Conservation (phyloP, 2,888 invertebrate species). For the Cynaeus angustus region DNA sequence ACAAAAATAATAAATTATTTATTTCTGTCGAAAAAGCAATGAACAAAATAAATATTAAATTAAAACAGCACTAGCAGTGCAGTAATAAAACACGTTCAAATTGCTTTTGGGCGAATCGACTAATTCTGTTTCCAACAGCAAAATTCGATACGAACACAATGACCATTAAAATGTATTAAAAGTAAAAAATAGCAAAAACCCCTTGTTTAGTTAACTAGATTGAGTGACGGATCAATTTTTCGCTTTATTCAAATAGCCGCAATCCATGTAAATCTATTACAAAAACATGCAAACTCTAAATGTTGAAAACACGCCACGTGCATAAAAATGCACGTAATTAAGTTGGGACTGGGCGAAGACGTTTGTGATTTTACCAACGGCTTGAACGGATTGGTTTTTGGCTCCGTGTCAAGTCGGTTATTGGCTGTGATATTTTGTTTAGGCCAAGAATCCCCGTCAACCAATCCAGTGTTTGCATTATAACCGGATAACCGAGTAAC, state of each 20-base stretch:
- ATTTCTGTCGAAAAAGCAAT: no score
- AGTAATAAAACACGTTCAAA: no score
- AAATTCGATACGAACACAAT: no score
- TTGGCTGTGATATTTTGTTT: constrained; percentile 17
- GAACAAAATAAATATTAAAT: no score
- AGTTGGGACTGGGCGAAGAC: not conserved
- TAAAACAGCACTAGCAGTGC: no score
- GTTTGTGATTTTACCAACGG: not conserved
- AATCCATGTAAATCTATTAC: constrained; percentile 1
- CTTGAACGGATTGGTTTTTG: not conserved
- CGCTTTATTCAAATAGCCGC: constrained; percentile 7
- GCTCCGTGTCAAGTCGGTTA: constrained; percentile 2
- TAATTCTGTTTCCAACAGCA: no score
- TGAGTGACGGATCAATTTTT: constrained; percentile 20
- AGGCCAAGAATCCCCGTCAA: constrained; percentile 1
- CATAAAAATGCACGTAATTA: constrained; percentile 4
- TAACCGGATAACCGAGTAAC: constrained; percentile 20
- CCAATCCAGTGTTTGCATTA: constrained; percentile 9
- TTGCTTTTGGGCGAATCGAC: no score
- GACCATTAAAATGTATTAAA: no score
- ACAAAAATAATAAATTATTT: no score
- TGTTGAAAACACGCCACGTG: constrained; percentile 1
- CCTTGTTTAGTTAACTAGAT: not conserved
- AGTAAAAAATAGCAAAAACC: not conserved
- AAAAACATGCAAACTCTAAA: constrained; percentile 10